A percentile compares a stretch with the other conserved stretches of the same genome.
Conservation (phyloP, 2,888 invertebrate genomes). For the Odontomyia ornata region DNA sequence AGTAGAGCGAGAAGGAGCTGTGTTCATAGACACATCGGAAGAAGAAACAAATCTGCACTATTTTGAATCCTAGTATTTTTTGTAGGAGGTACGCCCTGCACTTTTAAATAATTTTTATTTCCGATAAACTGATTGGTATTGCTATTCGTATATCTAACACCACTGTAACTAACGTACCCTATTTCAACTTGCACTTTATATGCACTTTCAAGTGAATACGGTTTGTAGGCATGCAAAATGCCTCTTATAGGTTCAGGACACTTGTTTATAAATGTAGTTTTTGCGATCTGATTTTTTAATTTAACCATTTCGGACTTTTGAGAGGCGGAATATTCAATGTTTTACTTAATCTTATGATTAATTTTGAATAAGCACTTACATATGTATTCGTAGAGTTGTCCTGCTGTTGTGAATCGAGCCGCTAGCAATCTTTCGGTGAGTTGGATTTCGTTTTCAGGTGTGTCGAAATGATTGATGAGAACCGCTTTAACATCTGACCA, state of each 20-base stretch:
- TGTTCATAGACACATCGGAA: conserved; percentile 27
- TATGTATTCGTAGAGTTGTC: conserved; percentile 8
- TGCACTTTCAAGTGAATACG: background rate
- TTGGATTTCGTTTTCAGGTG: conserved; percentile 23
- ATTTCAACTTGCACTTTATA: background rate
- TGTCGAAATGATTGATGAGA: conserved; percentile 31
- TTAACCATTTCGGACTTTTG: conserved; percentile 5
- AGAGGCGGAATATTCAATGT: background rate
- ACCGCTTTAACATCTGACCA: conserved; percentile 1
- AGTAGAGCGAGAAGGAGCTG: background rate
- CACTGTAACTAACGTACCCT: conserved; percentile 9
- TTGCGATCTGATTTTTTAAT: background rate
- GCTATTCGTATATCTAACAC: background rate
- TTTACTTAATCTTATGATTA: conserved; percentile 18
- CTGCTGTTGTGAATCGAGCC: conserved; percentile 19
- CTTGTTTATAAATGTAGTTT: background rate
- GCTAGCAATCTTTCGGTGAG: conserved; percentile 5
- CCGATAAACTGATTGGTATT: background rate
- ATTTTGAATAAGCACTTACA: conserved; percentile 29
- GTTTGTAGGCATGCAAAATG: conserved; percentile 9
- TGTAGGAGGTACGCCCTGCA: background rate
- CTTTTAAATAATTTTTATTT: conserved; percentile 6
- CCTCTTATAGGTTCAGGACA: conserved; percentile 8
- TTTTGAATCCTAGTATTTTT: no score
- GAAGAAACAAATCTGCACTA: background rate